Conservation (phyloP, 2,797 vertebrate species). For the Anabacerthia variegaticeps region DNA sequence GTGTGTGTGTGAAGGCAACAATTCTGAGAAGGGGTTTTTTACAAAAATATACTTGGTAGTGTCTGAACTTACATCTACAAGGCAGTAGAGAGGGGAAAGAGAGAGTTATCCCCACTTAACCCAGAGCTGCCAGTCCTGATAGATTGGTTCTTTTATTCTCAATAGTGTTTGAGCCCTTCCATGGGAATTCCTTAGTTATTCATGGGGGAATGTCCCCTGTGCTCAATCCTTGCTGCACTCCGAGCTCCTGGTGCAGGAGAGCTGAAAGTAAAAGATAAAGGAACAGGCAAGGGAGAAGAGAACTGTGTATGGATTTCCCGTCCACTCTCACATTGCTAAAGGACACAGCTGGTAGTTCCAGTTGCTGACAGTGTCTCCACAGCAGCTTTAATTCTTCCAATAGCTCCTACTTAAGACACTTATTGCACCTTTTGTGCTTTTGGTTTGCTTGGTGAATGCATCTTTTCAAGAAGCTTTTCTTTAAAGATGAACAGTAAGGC, state of each 20-base stretch:
- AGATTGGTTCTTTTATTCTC: not conserved
- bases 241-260: not conserved
- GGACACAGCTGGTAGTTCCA: not conserved
- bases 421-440: not conserved
- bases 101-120: not conserved
- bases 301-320: not conserved
- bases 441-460: not conserved
- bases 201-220: not conserved
- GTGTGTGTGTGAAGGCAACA: not conserved
- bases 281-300: not conserved
- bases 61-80: not conserved
- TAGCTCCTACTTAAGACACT: not conserved
- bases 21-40: not conserved
- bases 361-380: not conserved
- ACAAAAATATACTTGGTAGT: not conserved
- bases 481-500: not conserved
- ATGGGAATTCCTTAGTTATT: not conserved
- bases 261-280: not conserved
- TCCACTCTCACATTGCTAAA: not conserved
- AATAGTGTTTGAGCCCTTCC: not conserved
- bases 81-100: not conserved
- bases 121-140: not conserved
- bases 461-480: not conserved
- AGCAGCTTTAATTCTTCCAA: not conserved
- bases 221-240: not conserved